Percentiles rank a stretch among this genome's conserved stretches.
Evolutionary conservation across 2,888 invertebrate genomes (phyloP).

Genomic region (Chirona hameri): DNA sequence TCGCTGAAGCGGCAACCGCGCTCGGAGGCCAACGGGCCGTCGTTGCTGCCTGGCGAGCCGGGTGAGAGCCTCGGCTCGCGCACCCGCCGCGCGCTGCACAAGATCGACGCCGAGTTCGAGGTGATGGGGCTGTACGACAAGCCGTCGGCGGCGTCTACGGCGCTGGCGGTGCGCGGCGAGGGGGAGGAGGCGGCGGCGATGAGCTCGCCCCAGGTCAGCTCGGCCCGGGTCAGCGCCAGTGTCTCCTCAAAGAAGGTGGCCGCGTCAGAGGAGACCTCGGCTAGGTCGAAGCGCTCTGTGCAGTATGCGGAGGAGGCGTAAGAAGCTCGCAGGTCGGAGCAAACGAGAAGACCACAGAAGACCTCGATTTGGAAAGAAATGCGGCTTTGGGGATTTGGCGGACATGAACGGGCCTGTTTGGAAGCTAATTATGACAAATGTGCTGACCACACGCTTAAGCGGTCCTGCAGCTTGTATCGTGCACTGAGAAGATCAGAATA

Average conservation of each 20-base stretch:
- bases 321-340: not conserved
- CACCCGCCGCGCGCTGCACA: not conserved
- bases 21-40: not conserved
- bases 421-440: too few species aligned
- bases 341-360: too few species aligned
- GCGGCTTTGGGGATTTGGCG: too few species aligned
- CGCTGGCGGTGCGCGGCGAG: not conserved
- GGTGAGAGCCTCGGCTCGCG: not conserved
- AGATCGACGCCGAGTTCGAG: conserved; percentile 24
- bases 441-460: too few species aligned
- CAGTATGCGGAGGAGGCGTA: not conserved
- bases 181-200: not conserved
- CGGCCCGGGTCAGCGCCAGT: not conserved
- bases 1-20: not conserved
- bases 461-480: too few species aligned
- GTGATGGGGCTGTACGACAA: not conserved
- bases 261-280: not conserved
- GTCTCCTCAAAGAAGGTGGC: not conserved
- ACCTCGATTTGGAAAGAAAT: too few species aligned
- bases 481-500: too few species aligned
- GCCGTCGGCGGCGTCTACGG: not conserved
- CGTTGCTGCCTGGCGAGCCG: not conserved
- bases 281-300: not conserved
- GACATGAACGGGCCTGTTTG: too few species aligned
- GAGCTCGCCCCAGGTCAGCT: not conserved